phyloP scores from a whole-genome alignment of 2,888 invertebrate species.

The Drosophila sordidapex region DNA sequence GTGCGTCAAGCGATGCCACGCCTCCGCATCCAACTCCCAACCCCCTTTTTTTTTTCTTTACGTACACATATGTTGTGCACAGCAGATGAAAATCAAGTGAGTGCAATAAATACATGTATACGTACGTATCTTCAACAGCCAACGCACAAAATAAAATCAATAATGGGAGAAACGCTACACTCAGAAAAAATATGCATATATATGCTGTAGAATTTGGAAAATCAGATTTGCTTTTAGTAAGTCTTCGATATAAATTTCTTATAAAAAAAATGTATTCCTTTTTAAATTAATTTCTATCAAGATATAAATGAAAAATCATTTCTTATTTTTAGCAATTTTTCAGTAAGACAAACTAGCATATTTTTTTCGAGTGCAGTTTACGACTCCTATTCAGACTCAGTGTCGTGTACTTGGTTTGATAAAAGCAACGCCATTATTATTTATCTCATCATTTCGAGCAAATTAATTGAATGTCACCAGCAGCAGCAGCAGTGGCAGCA shows the following conservation, averaged over 20 bases:
- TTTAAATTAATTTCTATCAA: background rate
- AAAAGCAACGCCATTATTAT: constrained; percentile 52
- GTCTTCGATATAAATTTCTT: background rate
- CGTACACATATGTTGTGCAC: constrained; percentile 28
- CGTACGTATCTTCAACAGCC: constrained; percentile 43
- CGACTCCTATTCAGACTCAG: background rate
- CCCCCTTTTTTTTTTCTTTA: background rate
- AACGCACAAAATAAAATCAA: constrained; percentile 59
- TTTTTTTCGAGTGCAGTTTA: constrained; percentile 2
- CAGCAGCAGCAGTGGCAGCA: background rate
- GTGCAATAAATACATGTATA: constrained; percentile 62
- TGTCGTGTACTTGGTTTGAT: constrained; percentile 27
- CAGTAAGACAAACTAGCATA: background rate
- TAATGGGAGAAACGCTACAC: constrained; percentile 44
- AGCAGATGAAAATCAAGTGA: constrained; percentile 64
- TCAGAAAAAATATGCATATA: background rate
- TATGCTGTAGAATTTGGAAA: background rate
- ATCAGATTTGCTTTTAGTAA: background rate
- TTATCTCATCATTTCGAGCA: constrained; percentile 49
- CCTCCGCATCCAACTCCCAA: constrained; percentile 10
- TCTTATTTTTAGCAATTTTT: background rate
- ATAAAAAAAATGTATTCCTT: accelerated
- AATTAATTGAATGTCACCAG: constrained; percentile 68
- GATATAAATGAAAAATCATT: background rate
- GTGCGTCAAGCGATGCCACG: constrained; percentile 48